Percentiles rank a stretch among this genome's conserved stretches.
These are phyloP conservation scores for human (Homo sapiens) DNA, from an alignment of 2,113 vertebrate species.

Conservation along the genomic window DNA sequence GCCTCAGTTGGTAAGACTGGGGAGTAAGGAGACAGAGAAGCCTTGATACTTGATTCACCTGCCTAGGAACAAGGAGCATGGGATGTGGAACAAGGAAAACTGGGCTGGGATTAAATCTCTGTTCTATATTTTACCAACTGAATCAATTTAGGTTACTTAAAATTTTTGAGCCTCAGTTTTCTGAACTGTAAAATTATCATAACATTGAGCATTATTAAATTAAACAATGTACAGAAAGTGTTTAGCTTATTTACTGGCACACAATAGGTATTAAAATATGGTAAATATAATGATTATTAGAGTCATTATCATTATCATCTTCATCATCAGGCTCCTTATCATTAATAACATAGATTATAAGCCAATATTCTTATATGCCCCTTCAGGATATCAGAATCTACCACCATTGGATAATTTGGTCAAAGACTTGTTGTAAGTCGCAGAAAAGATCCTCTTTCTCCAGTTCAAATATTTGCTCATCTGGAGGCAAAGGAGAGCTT, in stretches of 20 bases:
- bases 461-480: slow-evolving; percentile 73
- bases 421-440: neutral
- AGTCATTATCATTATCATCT: neutral
- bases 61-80: neutral
- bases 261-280: neutral
- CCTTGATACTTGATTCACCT: neutral
- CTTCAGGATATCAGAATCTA: neutral
- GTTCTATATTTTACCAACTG: neutral
- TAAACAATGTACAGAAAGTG: neutral
- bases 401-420: neutral
- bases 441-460: slow-evolving; percentile 45
- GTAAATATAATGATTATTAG: neutral
- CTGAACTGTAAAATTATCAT: neutral
- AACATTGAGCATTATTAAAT: neutral
- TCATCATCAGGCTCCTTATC: neutral
- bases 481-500: slow-evolving; percentile 54
- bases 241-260: neutral
- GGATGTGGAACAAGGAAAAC: slow-evolving; percentile 51
- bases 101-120: neutral
- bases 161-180: neutral
- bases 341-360: neutral
- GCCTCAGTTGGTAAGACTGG: neutral
- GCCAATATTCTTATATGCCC: neutral
- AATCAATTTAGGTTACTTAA: neutral
- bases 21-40: slow-evolving; percentile 45